Base-by-base conservation (phyloP, 2,888 invertebrate species). In the Diaphora mendica region DNA sequence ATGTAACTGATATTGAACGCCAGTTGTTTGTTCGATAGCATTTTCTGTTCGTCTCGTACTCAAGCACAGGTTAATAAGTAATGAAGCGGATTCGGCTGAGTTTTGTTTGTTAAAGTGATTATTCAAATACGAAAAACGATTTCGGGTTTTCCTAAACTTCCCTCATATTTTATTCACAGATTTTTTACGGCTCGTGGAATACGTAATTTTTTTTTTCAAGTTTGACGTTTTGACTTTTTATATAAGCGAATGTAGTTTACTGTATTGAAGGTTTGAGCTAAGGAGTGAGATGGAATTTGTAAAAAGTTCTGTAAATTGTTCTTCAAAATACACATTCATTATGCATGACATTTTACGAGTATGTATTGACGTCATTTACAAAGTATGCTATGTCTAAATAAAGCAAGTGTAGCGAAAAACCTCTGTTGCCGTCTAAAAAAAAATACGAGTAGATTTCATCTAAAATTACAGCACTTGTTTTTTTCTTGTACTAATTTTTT, bases 51-150 rank as follows among this genome's bases (percentile, higher is more conserved):
- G 91, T 92, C 91, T 89, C 89, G 85, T 85, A 90, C 88, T 89
- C 90, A 89, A 91, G 89, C 87, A 87, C 91, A 92, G 92, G 92
- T 95, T 94, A 95, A 94, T 95, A 95, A 94, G 90, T 94, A 95
- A 95, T 95, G 95, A 95, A 93, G 90, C 87, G 90, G 91, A 91
- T 92, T 93, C 92, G 89, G 87, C 87, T 85, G 91, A 94, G 92
- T 94, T 94, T 94, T 94, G 94, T 95, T 94, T 95, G 94, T 93
- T 93, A 94, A 95, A 94, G 93, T 95, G 94, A 95, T 95, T 95
- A 95, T 95, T 95, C 94, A 95, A 95, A 95, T 95, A 94, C 91
- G 92, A 91, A 95, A 95, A 95, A 93, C 94, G 94, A 93, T 95
- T 93, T 94, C 89, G 92, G 93, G 91, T 93, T 93, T 93, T 89